phyloP scores from a whole-genome alignment of 2,797 vertebrate species.

The Microctenopoma steveboyesi region DNA sequence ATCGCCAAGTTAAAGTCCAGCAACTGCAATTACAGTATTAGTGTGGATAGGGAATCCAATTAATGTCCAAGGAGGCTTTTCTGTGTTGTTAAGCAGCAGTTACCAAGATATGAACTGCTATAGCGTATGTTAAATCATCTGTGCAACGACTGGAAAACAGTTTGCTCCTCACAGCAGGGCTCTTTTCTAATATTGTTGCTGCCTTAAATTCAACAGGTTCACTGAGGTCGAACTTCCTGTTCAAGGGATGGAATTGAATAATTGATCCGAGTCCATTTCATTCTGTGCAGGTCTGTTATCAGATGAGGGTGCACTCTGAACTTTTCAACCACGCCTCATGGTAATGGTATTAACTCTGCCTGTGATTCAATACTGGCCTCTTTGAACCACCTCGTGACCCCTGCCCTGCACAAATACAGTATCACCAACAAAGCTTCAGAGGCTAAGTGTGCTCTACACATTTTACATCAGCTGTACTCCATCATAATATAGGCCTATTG shows the following conservation, averaged over 20 bases:
- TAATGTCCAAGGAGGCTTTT: constrained; percentile 38
- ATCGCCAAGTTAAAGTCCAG: background rate
- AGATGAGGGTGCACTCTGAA: constrained; percentile 65
- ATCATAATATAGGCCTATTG: constrained; percentile 61
- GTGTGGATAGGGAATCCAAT: constrained; percentile 20
- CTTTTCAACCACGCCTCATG: constrained; percentile 49
- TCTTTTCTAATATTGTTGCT: constrained; percentile 43
- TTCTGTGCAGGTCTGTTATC: constrained; percentile 55
- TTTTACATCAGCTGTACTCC: constrained; percentile 30
- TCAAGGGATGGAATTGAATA: constrained; percentile 75
- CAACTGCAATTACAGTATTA: constrained; percentile 7
- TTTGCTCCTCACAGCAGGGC: constrained; percentile 2
- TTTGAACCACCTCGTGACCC: constrained; percentile 69
- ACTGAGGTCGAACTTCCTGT: constrained; percentile 67
- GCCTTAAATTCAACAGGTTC: constrained; percentile 64
- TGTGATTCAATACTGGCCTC: constrained; percentile 58
- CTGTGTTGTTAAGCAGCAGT: constrained; percentile 20
- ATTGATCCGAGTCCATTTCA: constrained; percentile 74
- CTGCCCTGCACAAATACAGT: constrained; percentile 29
- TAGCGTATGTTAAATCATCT: constrained; percentile 15
- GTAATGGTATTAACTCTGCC: constrained; percentile 75
- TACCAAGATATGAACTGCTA: constrained; percentile 15
- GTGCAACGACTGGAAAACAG: constrained; percentile 28
- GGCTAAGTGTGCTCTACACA: constrained; percentile 8
- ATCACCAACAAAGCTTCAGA: constrained; percentile 28